phyloP scores from a whole-genome alignment of 1,140 invertebrate species.

The Pemphigus obesinymphae region DNA sequence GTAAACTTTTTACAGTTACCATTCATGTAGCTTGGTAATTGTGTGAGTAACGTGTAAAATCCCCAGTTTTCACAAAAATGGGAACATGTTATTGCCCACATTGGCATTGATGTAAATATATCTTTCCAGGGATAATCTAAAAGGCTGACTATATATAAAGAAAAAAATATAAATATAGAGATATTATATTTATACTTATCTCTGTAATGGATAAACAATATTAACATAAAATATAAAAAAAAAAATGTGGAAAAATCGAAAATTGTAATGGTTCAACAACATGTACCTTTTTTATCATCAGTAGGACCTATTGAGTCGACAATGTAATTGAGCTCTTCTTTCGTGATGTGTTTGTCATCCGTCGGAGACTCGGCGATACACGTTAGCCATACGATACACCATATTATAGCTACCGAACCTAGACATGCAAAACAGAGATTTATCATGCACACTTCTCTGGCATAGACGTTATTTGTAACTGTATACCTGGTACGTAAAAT shows the following conservation, averaged over 20 bases:
- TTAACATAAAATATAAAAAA: background rate
- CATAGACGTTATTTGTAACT: background rate
- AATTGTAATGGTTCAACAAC: background rate
- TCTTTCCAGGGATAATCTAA: constrained; percentile 63
- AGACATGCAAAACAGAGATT: constrained; percentile 45
- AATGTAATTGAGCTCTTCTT: constrained; percentile 72
- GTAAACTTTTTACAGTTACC: constrained; percentile 53
- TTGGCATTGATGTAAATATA: constrained; percentile 74
- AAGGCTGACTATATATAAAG: constrained; percentile 7
- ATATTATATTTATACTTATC: too few species aligned
- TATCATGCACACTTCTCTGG: background rate
- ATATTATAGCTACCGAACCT: constrained; percentile 63
- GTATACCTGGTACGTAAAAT: constrained; percentile 79
- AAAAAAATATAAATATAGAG: background rate
- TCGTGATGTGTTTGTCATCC: constrained; percentile 65
- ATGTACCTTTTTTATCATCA: background rate
- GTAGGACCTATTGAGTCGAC: constrained; percentile 52
- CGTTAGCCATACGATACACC: constrained; percentile 66
- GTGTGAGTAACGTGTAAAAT: constrained; percentile 86
- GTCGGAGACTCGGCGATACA: constrained; percentile 72
- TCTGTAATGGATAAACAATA: background rate
- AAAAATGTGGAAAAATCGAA: background rate
- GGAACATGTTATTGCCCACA: constrained; percentile 85
- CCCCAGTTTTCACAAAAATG: constrained; percentile 96
- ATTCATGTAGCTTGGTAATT: constrained; percentile 85